Base-by-base conservation (phyloP, 2,888 invertebrate genomes). In the Lithosia quadra region DNA sequence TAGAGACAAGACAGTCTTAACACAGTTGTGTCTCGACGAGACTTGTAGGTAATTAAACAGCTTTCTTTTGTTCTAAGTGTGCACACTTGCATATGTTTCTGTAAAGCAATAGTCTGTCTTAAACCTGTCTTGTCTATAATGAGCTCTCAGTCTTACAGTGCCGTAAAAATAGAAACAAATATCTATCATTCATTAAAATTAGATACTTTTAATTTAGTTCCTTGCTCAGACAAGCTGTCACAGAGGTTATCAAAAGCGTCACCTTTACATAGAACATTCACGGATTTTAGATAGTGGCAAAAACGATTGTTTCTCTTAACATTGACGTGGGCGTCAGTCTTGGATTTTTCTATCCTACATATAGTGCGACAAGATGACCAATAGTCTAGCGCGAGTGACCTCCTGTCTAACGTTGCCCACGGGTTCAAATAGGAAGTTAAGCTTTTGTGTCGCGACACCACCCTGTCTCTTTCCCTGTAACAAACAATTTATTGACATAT, bases 211-310 rank as follows among this genome's bases (percentile, higher is more conserved):
- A 67, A 71, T 72, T 79, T 67, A 72, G 60, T 70, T 65, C 73
- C 79, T 74, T 80, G 74, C 79, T 77, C 76, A 76, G 79, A 80
- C 68, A 95, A 87, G 76, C 94, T 92, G 67, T 90, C 86, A 78
- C 95, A 92, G 65, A 95, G 91, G 57, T 87, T 89, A 79, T 96
- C 95, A 73, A 95, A 95, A 53, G 90, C 83, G 33, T 95, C 93
- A 78, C 90, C 95, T 78, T 92, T 95, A 78, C 95, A 95, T 69
- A 92, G 91, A 59, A 94, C 85, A 83, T 94, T 95, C 69, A 96
- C 86, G 63, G 95, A 96, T 78, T 96, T 96, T n/a, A 98, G 93
- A 90, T 98, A 98, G 88, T 97, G 97, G 90, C 96, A 97, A 90
- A 97, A 98, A 68, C 98, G 95, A 83, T 97, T 97, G 73, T 97